Percentiles rank a stretch among this genome's conserved stretches.
Conservation (phyloP, 2,113 vertebrate genomes). For the Rynchops niger region DNA sequence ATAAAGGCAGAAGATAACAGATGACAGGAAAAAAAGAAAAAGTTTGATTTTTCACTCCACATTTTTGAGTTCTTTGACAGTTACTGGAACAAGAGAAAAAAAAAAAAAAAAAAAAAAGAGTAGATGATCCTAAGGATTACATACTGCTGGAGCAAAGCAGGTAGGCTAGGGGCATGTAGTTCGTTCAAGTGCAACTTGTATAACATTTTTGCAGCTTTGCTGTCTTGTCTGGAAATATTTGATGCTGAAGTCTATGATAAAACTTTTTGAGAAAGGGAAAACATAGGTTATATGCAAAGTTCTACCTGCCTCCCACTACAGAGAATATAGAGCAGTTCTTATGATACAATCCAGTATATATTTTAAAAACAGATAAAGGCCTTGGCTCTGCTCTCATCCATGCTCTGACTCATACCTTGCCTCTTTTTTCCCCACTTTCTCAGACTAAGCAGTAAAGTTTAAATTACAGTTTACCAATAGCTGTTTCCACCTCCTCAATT, state of each 20-base stretch:
- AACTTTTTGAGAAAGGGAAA: neutral
- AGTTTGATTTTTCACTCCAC: neutral
- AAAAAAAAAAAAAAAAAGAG: neutral
- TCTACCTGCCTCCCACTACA: neutral
- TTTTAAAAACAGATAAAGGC: neutral
- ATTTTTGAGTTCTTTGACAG: neutral
- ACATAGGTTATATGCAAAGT: neutral
- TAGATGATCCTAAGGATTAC: neutral
- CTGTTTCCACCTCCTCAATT: neutral
- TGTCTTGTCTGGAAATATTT: neutral
- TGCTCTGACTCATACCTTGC: neutral
- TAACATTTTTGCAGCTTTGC: neutral
- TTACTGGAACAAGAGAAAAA: neutral
- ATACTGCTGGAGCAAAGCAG: neutral
- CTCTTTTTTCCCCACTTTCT: neutral
- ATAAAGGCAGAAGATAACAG: neutral
- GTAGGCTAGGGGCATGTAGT: neutral
- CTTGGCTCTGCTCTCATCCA: neutral
- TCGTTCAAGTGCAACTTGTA: neutral
- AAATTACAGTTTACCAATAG: neutral
- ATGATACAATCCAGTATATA: neutral
- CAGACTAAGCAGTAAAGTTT: neutral
- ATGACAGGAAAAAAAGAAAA: neutral
- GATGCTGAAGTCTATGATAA: neutral
- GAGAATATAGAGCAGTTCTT: neutral